phyloP scores from a whole-genome alignment of 2,797 vertebrate species.

The Acanthopagrus latus region DNA sequence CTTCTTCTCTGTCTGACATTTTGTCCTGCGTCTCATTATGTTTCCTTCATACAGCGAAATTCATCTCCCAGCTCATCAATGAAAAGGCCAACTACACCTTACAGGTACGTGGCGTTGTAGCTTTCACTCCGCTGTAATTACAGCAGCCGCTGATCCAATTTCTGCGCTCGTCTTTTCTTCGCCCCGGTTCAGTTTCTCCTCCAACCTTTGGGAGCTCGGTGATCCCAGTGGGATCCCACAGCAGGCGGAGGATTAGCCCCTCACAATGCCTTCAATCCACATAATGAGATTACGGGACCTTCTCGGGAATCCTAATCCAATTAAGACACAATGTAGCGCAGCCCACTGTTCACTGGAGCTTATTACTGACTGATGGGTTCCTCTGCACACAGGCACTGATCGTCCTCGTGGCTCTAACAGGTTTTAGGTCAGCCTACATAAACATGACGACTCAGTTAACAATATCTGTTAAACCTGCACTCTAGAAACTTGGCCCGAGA shows the following conservation, averaged over 20 bases:
- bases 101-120: constrained; percentile 86
- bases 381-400: background rate
- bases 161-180: background rate
- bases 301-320: constrained; percentile 72
- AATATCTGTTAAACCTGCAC: no score
- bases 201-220: constrained; percentile 41
- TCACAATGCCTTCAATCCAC: constrained; percentile 66
- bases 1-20: background rate
- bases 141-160: constrained; percentile 1
- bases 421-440: background rate
- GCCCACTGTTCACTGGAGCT: constrained; percentile 45
- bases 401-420: background rate
- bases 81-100: constrained; percentile 97
- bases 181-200: constrained; percentile 14
- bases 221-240: constrained; percentile 43
- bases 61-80: constrained; percentile 94
- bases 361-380: constrained; percentile 48
- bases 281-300: constrained; percentile 76
- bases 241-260: constrained; percentile 71
- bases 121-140: background rate
- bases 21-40: background rate
- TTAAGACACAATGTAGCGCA: constrained; percentile 55
- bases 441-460: background rate
- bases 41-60: constrained; percentile 91
- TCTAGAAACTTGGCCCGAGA: background rate